Evolutionary conservation across 2,113 vertebrate species (phyloP), one percentile per base, ranked within the genome.

Genomic region (Hydrochoerus hydrochaeris): DNA sequence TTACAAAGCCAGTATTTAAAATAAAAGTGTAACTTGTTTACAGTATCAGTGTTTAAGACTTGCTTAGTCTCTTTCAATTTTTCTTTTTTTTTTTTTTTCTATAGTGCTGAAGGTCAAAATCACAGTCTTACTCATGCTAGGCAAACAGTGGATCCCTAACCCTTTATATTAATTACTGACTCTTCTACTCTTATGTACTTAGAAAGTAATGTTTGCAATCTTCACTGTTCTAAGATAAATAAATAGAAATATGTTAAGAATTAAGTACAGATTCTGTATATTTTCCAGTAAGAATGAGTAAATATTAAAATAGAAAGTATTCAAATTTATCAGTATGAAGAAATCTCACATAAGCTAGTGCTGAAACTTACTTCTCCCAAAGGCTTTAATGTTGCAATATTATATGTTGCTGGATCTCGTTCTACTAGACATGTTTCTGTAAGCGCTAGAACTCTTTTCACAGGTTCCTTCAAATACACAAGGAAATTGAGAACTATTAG

Each of bases 381-480:
- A 82, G 99, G 99, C 97, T 99, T 99, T 97, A 99, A 91, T 90
- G 99, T 99, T 92, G 99, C 99, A 83, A 99, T 99, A 97, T 99
- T 99, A 97, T 99, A 99, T 0, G 99, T 99, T 85, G 99, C 99
- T 26, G 99, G 99, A 97, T 99, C 99, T 95, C 99, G 98, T 98
- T 99, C 99, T 91, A 99, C 99, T 90, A 99, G 98, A 97, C 99
- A 99, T 6, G 99, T 99, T 98, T 99, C 99, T 63, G 99, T 99
- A 96, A 99, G 99, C 32, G 99, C 99, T 88, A 99, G 97, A 57
- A 99, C 98, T 97, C 99, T 99, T 97, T 99, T 99, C 32, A 99
- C 98, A 14, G 99, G 99, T 95, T 99, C 99, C 99, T 99, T 96
- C 54, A 96, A 97, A 96, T 46, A 49, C 7, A 78, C 28, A 93